Evolutionary conservation across 2,888 invertebrate species (phyloP).

Genomic region (Hypomecis atomaria): DNA sequence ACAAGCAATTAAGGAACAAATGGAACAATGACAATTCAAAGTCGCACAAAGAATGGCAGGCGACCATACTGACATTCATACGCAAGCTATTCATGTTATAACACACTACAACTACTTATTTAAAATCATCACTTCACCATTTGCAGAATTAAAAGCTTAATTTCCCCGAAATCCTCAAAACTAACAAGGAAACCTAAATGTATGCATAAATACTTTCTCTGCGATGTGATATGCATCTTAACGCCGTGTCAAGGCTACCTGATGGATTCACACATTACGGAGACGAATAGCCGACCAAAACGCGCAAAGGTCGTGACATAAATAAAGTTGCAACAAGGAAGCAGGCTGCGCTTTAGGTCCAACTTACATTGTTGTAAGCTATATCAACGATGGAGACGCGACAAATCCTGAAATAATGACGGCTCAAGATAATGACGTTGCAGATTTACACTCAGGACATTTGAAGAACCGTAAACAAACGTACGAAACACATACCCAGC

Average conservation of each 20-base stretch:
- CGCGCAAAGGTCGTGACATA: slow-evolving; percentile 31
- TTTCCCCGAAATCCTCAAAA: not conserved
- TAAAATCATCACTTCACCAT: not conserved
- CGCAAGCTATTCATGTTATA: no score
- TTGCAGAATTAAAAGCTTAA: not conserved
- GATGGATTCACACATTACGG: slow-evolving; percentile 43
- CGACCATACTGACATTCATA: slow-evolving; percentile 3
- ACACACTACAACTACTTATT: no score
- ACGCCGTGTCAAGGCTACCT: slow-evolving; percentile 37
- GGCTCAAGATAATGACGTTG: not conserved
- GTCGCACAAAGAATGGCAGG: slow-evolving; percentile 17
- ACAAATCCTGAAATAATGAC: not conserved
- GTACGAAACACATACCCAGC: not conserved
- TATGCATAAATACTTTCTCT: slow-evolving; percentile 35
- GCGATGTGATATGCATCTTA: slow-evolving; percentile 32
- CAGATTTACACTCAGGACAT: slow-evolving; percentile 2
- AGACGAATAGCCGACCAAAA: slow-evolving; percentile 37
- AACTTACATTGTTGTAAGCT: slow-evolving; percentile 48
- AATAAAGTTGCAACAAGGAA: slow-evolving; percentile 45
- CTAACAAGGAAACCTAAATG: no score
- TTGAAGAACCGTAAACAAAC: not conserved
- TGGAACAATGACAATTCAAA: slow-evolving; percentile 33
- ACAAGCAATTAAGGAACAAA: slow-evolving; percentile 32
- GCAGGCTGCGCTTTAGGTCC: slow-evolving; percentile 39
- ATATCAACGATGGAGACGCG: slow-evolving; percentile 40